Evolutionary conservation across 2,888 invertebrate species (phyloP).

Genomic region (Trimorus sp.): DNA sequence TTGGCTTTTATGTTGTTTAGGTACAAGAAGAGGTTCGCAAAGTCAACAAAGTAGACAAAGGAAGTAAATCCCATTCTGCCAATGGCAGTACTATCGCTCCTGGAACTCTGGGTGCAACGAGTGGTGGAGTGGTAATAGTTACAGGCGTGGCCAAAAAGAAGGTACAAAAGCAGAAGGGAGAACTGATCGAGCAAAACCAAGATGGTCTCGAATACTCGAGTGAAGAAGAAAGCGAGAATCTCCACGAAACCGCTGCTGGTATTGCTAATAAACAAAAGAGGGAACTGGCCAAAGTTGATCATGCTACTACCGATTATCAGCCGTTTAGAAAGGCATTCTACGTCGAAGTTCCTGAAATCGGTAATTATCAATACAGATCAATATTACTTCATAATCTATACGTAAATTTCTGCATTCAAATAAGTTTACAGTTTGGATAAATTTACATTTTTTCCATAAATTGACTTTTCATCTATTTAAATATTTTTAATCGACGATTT

Average conservation of each 20-base stretch:
- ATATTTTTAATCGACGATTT: no score
- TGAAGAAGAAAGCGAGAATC: conserved; percentile 97
- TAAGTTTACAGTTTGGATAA: no score
- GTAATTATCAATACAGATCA: conserved; percentile 65
- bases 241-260: conserved; percentile 94
- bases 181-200: conserved; percentile 99
- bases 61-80: conserved; percentile 82
- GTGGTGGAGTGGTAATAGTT: conserved; percentile 88
- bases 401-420: no score
- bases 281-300: conserved; percentile 96
- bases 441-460: no score
- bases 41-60: conserved; percentile 88
- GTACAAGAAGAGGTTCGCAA: conserved; percentile 92
- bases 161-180: conserved; percentile 92
- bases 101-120: conserved; percentile 63
- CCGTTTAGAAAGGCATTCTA: conserved; percentile 98
- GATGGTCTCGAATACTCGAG: conserved; percentile 99
- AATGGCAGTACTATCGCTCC: conserved; percentile 75
- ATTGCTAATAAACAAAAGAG: conserved; percentile 95
- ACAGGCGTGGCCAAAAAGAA: conserved; percentile 93
- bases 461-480: no score
- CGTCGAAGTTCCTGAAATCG: conserved; percentile 97
- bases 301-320: conserved; percentile 92
- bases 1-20: conserved; percentile 56
- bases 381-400: background rate